Percentiles rank a stretch among this genome's conserved stretches.
Conservation (phyloP, 2,888 invertebrate species). For the Aleiodes alternator region DNA sequence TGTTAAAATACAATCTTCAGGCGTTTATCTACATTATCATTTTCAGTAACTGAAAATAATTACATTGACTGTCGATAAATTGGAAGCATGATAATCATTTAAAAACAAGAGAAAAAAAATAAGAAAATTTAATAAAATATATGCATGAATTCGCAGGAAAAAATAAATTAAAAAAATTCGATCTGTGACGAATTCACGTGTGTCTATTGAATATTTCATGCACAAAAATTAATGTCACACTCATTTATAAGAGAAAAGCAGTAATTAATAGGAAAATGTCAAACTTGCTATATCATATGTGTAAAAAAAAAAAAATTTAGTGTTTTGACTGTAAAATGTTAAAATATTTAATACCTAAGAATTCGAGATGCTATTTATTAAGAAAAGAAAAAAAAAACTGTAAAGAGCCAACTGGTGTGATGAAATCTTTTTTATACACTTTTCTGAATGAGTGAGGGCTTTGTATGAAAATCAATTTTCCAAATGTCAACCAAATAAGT, state of each 20-base stretch:
- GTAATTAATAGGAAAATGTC: conserved; percentile 1
- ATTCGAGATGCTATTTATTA: not conserved
- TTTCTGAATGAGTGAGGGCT: conserved; percentile 38
- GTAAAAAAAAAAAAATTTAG: conserved; percentile 18
- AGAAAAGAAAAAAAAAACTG: conserved; percentile 8
- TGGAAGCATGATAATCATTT: conserved; percentile 6
- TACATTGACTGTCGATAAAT: conserved; percentile 17
- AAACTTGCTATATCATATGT: not conserved
- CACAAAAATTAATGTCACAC: not conserved
- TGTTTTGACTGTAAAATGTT: conserved; percentile 20
- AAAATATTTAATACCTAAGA: too few species aligned
- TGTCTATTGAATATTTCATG: not conserved
- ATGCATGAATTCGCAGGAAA: not conserved
- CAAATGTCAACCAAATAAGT: not conserved
- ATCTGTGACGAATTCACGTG: conserved; percentile 28
- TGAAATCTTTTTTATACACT: conserved; percentile 44
- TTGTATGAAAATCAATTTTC: conserved; percentile 3
- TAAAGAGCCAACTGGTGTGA: conserved; percentile 35
- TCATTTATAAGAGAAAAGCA: not conserved
- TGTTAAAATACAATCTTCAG: not conserved
- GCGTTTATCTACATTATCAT: conserved; percentile 2
- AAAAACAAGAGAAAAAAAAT: not conserved
- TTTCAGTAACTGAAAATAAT: not conserved
- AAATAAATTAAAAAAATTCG: too few species aligned
- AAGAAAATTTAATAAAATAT: not conserved